Evolutionary conservation across 2,888 invertebrate genomes (phyloP), one percentile per base, ranked within the genome.

Genomic region (Oithona nana): DNA sequence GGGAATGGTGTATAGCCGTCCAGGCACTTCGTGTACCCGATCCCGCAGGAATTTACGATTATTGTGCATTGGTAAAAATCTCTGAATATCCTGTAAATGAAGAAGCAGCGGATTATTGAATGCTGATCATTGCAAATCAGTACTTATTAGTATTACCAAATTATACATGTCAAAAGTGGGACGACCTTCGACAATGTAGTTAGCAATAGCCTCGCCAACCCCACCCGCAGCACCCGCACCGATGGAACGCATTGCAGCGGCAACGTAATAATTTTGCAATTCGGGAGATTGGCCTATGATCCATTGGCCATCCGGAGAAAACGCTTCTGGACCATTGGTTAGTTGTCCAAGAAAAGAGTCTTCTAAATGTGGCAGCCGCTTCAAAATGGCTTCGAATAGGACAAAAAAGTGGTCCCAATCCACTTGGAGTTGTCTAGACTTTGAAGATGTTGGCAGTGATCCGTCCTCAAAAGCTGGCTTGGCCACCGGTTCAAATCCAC

Each of bases 351-450:
- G 78, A 8, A 81, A 77, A 0, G 86, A 85, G 55, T 81, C 77
- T 29, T 80, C 81, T 59, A 97, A 78, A 56, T 77, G 74, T 0
- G 97, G 95, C 64, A 92, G 82, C 28, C 95, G 80, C 66, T 83
- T 80, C 50, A 95, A 75, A 68, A 94, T 77, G 70, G 89, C 83
- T 67, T 90, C 87, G 30, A 97, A 77, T 54, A 94, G 75, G 52
- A 86, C 79, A 70, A 93, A 88, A 74, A 97, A 97, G 70, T 92
- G 90, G 73, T 97, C 95, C 95, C 95, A 97, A 74, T 95, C 94
- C 69, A 88, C 85, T 0, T 84, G 81, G 39, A 87, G 77, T 69
- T 62, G 49, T 62, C 62, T 28, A 6, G 28, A 16, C 8, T n/a
- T 28, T 29, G 56, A 57, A 49, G 64, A 28, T 11, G 50, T 24